Conservation (phyloP, 2,797 vertebrate genomes). For the Oceanodroma leucorhoa region DNA sequence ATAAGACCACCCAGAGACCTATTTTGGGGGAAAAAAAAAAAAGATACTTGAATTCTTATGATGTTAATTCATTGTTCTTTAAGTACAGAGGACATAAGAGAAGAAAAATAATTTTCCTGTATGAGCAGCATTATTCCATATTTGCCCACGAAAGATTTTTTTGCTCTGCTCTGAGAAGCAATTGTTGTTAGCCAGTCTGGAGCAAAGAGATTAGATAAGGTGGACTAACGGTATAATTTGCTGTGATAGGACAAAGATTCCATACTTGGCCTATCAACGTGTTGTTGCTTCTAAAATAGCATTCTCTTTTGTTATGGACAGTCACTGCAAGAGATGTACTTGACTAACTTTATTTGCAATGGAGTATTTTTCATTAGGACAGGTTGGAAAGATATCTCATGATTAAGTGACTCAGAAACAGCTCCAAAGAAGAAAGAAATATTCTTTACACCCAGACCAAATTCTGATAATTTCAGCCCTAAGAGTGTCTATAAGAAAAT, state of each 20-base stretch:
- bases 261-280: constrained; percentile 20
- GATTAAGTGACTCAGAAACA: not conserved
- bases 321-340: not conserved
- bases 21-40: fast-evolving
- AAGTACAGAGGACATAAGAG: not conserved
- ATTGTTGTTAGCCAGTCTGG: constrained; percentile 6
- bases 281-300: constrained; percentile 16
- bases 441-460: not conserved
- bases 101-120: not conserved
- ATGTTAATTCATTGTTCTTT: not conserved
- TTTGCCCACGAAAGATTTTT: not conserved
- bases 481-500: not conserved
- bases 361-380: constrained; percentile 15
- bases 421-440: not conserved
- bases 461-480: not conserved
- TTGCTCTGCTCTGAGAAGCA: not conserved
- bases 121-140: not conserved
- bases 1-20: not conserved
- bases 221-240: constrained; percentile 39
- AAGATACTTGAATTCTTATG: not conserved
- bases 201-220: constrained; percentile 30
- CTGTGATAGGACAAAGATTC: constrained; percentile 13
- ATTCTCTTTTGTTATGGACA: not conserved
- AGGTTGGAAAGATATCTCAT: not conserved
- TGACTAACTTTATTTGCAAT: constrained; percentile 13